Evolutionary conservation across 1,140 invertebrate species (phyloP).

Genomic region (Bombus superbus): DNA sequence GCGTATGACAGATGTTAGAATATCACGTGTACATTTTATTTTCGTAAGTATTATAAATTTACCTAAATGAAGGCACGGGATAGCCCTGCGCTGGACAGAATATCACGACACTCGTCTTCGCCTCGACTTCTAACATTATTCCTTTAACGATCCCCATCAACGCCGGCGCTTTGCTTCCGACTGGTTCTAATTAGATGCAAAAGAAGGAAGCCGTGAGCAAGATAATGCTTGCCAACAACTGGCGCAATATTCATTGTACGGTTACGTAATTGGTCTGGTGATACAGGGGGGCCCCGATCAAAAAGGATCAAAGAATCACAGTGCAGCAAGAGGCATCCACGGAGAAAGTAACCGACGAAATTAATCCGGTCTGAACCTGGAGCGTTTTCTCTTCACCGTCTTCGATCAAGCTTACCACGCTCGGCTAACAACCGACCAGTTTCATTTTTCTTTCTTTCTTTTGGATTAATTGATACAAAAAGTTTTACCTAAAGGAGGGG

Average conservation of each 20-base stretch:
- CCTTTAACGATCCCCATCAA: constrained; percentile 81
- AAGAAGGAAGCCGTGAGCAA: constrained; percentile 52
- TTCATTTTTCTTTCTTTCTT: neutral
- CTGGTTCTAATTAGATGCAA: constrained; percentile 80
- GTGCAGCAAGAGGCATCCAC: constrained; percentile 5
- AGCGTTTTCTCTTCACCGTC: constrained; percentile 8
- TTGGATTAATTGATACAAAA: neutral
- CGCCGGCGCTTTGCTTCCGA: constrained; percentile 83
- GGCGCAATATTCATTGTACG: neutral
- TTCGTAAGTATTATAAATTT: constrained; percentile 51
- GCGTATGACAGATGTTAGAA: neutral
- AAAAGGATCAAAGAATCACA: constrained; percentile 22
- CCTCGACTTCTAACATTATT: constrained; percentile 75
- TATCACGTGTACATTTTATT: neutral
- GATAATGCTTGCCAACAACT: neutral
- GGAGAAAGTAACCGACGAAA: constrained; percentile 24
- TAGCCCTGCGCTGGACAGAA: constrained; percentile 79
- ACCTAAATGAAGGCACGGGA: constrained; percentile 79
- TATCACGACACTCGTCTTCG: constrained; percentile 69
- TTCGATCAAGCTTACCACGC: neutral
- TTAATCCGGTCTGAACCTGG: neutral
- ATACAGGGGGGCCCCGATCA: constrained; percentile 54
- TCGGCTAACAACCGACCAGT: neutral
- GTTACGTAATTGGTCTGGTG: constrained; percentile 20
- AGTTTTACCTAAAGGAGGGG: constrained; percentile 75